phyloP scores from a whole-genome alignment of 2,797 vertebrate genomes.

The Valencia hispanica region DNA sequence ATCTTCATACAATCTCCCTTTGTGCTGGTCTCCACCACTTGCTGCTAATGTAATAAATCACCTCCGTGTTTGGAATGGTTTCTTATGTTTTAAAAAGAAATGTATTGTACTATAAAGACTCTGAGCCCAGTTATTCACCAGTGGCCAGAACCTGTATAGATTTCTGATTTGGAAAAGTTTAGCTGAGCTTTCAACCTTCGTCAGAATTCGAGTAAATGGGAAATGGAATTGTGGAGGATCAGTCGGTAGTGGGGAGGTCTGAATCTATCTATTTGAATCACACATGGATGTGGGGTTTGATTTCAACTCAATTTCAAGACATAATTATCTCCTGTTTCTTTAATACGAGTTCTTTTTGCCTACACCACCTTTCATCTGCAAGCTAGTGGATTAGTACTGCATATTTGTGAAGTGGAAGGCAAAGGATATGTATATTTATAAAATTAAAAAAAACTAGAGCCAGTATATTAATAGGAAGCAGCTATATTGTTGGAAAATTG shows the following conservation, averaged over 20 bases:
- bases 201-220: constrained; percentile 24
- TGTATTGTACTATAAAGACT: constrained; percentile 53
- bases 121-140: constrained; percentile 30
- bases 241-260: neutral
- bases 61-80: constrained; percentile 67
- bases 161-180: constrained; percentile 53
- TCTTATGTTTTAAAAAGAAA: constrained; percentile 57
- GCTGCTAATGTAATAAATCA: constrained; percentile 74
- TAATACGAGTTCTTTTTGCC: neutral
- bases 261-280: neutral
- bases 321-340: neutral
- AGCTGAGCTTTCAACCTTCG: constrained; percentile 27
- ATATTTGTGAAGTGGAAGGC: neutral
- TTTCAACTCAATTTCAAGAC: neutral
- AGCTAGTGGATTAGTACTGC: neutral
- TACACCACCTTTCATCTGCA: neutral
- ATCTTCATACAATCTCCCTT: constrained; percentile 77
- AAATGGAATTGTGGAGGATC: neutral
- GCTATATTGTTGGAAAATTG: neutral
- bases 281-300: neutral
- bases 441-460: too few species aligned
- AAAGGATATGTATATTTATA: neutral
- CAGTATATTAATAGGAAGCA: neutral
- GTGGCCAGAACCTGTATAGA: constrained; percentile 46
- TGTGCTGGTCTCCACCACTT: constrained; percentile 67